Conservation (phyloP, 2,113 vertebrate genomes). For the Actinemys pallida region DNA sequence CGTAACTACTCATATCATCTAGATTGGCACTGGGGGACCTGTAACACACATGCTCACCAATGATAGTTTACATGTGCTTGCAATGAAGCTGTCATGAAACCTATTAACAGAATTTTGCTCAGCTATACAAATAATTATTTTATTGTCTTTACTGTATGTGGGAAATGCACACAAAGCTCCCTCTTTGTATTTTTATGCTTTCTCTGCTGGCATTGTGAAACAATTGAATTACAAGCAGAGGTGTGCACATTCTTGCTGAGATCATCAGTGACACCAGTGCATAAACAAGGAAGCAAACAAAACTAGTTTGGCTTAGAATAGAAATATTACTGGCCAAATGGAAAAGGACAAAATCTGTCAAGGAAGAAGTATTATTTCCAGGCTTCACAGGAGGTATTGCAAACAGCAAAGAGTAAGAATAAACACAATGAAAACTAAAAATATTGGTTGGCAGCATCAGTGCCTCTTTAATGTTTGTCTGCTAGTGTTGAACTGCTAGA, state of each 20-base stretch:
- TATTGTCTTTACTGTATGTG: background rate
- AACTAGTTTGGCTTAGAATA: slow-evolving; percentile 21
- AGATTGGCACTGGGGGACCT: background rate
- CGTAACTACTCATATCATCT: background rate
- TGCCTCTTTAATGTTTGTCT: background rate
- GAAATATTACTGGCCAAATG: slow-evolving; percentile 24
- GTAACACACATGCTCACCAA: background rate
- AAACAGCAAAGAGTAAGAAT: slow-evolving; percentile 32
- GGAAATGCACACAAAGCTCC: background rate
- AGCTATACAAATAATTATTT: background rate
- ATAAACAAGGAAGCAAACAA: slow-evolving; percentile 36
- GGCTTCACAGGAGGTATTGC: slow-evolving; percentile 1
- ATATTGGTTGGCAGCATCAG: background rate
- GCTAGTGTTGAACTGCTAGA: background rate
- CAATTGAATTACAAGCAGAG: background rate
- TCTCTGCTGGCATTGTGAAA: background rate
- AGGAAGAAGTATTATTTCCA: slow-evolving; percentile 36
- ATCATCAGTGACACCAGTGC: background rate
- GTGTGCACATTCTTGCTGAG: background rate
- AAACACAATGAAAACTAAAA: slow-evolving; percentile 36
- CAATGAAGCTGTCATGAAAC: background rate
- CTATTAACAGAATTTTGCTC: background rate
- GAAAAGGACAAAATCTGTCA: slow-evolving; percentile 52
- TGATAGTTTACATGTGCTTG: background rate
- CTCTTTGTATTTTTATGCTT: background rate